Evolutionary conservation across 2,113 vertebrate species (phyloP).

Genomic region (Aspidoscelis tigris): DNA sequence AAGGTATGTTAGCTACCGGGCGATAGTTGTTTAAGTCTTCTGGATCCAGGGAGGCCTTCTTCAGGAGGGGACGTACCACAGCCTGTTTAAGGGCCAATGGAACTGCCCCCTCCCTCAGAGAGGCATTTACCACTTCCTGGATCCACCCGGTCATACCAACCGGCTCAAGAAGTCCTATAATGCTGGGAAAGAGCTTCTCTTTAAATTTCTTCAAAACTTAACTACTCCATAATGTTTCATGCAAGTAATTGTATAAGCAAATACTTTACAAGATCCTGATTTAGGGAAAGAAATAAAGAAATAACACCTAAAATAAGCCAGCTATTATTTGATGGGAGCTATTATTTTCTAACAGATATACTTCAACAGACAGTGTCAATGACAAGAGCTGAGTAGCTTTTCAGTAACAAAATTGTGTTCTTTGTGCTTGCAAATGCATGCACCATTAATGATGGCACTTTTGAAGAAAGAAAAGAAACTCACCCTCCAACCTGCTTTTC

Average conservation of each 20-base stretch:
- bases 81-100: too few species aligned
- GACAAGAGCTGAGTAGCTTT: conserved; percentile 49
- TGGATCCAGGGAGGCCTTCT: too few species aligned
- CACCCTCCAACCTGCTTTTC: conserved; percentile 31
- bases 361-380: conserved; percentile 20
- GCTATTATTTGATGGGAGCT: background rate
- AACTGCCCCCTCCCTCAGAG: too few species aligned
- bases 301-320: background rate
- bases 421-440: conserved; percentile 15
- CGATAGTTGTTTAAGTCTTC: too few species aligned
- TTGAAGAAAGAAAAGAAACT: background rate
- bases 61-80: too few species aligned
- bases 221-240: background rate
- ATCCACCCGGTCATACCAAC: too few species aligned
- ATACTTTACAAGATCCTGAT: background rate
- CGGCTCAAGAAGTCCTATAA: background rate
- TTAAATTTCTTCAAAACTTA: too few species aligned
- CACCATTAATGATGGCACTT: conserved; percentile 26
- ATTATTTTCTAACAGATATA: background rate
- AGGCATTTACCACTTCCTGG: too few species aligned
- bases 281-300: background rate
- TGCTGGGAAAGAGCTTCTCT: background rate
- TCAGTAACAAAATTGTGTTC: conserved; percentile 19
- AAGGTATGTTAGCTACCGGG: too few species aligned
- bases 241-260: background rate